Evolutionary conservation across 2,797 vertebrate genomes (phyloP), one percentile per base, ranked within the genome.

Genomic region (Sciaenops ocellatus): DNA sequence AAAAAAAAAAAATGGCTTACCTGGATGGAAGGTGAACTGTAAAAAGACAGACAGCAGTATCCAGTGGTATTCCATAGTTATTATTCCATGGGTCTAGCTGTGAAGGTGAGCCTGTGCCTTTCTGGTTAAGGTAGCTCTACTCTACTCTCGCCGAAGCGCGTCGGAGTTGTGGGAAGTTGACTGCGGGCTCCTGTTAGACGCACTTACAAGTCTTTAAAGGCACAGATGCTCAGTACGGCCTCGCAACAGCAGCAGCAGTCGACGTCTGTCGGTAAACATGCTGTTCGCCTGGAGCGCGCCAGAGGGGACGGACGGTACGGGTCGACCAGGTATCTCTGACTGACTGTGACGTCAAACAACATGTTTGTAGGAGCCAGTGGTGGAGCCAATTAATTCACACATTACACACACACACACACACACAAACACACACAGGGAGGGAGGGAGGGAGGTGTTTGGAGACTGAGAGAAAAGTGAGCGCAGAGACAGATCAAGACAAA

Each of bases 61-160:
- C 92, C 93, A 95, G 92, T 88, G 91, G 85, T 95, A 95, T 93
- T 95, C 95, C 96, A 96, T 96, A 82, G 88, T 96, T 89, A 94
- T 88, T 90, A 93, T 93, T 95, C 96, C 96, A 96, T 96, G 93
- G 91, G 94, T 94, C 80, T 88, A 71, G 87, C 79, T 72, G 89
- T 69, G 73, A 67, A 88, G 87, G 86, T 92, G 88, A 91, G 91
- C 89, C 86, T 67, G 84, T 83, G 86, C 88, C 89, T 87, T 56
- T 87, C 57, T 67, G 85, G 57, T 78, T 46, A 55, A 82, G 74
- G 72, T 65, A 38, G 77, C 76, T 78, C 79, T 71, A 51, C 61
- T 83, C 62, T 71, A 42, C 65, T 86, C 69, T 80, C 78, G 61
- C 65, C 20, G 67, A 81, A 38, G 83, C 78, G 80, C 78, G 75